phyloP scores from a whole-genome alignment of 2,888 invertebrate genomes.

The Drosophila mettleri region DNA sequence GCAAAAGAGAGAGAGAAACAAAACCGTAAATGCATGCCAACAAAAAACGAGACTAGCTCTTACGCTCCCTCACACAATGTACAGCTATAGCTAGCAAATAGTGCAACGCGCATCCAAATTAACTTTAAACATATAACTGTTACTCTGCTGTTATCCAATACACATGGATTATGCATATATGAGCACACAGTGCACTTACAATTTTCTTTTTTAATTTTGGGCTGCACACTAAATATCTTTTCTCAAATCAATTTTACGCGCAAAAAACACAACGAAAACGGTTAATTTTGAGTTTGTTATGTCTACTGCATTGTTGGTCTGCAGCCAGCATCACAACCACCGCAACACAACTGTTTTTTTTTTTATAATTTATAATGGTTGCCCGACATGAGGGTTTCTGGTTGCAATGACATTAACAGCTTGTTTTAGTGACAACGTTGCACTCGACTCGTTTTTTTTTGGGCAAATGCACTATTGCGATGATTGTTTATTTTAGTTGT shows the following conservation, averaged over 20 bases:
- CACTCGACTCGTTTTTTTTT: slow-evolving; percentile 25
- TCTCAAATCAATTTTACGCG: slow-evolving; percentile 34
- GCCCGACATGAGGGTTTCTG: slow-evolving; percentile 32
- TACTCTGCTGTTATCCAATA: slow-evolving; percentile 19
- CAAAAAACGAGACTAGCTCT: slow-evolving; percentile 17
- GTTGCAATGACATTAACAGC: slow-evolving; percentile 19
- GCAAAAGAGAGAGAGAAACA: background rate
- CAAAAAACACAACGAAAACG: slow-evolving; percentile 49
- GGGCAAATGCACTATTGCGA: slow-evolving; percentile 16
- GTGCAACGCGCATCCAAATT: slow-evolving; percentile 46
- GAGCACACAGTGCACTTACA: slow-evolving; percentile 39
- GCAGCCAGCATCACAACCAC: slow-evolving; percentile 18
- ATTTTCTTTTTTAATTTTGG: background rate
- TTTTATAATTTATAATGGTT: slow-evolving; percentile 8
- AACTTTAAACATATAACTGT: slow-evolving; percentile 32
- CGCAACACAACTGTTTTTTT: slow-evolving; percentile 32
- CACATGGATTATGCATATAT: background rate
- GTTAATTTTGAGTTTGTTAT: slow-evolving; percentile 57
- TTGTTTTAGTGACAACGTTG: slow-evolving; percentile 22
- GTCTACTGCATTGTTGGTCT: slow-evolving; percentile 23
- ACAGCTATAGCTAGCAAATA: slow-evolving; percentile 55
- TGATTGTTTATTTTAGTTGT: slow-evolving; percentile 26
- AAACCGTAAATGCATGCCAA: slow-evolving; percentile 13
- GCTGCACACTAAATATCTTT: slow-evolving; percentile 8
- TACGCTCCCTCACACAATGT: slow-evolving; percentile 48